Evolutionary conservation across 2,797 vertebrate species (phyloP).

Genomic region (Pampus argenteus): DNA sequence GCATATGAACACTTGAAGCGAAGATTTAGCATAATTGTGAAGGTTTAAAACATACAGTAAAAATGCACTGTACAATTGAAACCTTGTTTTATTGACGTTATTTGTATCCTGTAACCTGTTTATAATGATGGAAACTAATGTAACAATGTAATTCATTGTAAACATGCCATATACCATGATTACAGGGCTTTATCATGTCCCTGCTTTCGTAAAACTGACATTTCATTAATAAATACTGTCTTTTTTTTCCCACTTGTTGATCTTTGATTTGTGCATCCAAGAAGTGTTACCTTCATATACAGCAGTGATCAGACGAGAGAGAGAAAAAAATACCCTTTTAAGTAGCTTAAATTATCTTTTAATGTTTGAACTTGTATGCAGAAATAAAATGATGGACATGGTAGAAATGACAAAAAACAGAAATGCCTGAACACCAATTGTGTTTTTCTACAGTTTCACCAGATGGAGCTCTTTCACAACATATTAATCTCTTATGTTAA

Average conservation of each 20-base stretch:
- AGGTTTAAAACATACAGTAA: constrained; percentile 11
- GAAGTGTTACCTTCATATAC: background rate
- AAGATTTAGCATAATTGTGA: constrained; percentile 30
- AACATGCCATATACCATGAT: constrained; percentile 58
- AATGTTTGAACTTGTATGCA: background rate
- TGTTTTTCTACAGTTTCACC: constrained; percentile 20
- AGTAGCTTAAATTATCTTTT: background rate
- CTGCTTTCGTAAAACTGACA: constrained; percentile 56
- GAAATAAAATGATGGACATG: background rate
- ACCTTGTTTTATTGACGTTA: background rate
- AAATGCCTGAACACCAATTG: background rate
- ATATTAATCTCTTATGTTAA: background rate
- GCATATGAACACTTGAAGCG: constrained; percentile 18
- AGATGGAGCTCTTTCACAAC: constrained; percentile 66
- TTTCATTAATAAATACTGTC: constrained; percentile 73
- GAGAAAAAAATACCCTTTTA: too few species aligned
- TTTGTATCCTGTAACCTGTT: constrained; percentile 39
- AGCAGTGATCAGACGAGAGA: background rate
- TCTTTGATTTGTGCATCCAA: constrained; percentile 22
- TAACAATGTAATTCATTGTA: constrained; percentile 43
- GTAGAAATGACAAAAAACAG: background rate
- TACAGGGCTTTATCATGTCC: constrained; percentile 49
- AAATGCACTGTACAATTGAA: constrained; percentile 23
- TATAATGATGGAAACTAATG: constrained; percentile 24
- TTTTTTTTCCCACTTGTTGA: constrained; percentile 47